Evolutionary conservation across 2,888 invertebrate genomes (phyloP), one percentile per base, ranked within the genome.

Genomic region (Micropterix aruncella): DNA sequence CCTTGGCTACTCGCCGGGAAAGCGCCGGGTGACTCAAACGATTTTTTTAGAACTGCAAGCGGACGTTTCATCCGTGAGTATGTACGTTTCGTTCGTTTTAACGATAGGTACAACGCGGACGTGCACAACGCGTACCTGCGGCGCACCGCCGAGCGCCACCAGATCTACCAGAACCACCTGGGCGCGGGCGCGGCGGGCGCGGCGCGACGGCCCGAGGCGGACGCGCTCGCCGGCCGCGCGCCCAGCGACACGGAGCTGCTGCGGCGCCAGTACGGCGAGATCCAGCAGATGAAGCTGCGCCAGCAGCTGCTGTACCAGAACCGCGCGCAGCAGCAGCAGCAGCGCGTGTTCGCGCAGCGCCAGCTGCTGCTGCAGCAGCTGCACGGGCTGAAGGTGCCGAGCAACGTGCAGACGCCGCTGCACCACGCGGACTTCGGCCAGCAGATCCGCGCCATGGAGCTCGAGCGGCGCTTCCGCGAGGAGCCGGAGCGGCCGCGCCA

Each of bases 231-330:
- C 2, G 53, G 57, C 12, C 56, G 57, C 9, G 7, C 27, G 48
- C 57, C 63, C 18, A 77, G 78, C 56, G 76, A 78, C 51, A 76
- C 77, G 39, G 76, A 77, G 50, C 52, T 77, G 50, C 57, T 77
- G 52, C 65, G 75, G 51, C 66, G 71, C 50, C 77, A 78, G 54
- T 77, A 78, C 50, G 77, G 75, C 52, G 77, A 78, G 58, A 62
- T 78, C 51, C 77, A 78, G 54, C 76, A 78, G 57, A 76, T 77
- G 64, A 77, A 78, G 58, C 57, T 78, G 51, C 76, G 77, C 52
- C 76, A 74, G 37, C 78, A 78, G 56, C 59, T 78, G 55, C 75
- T 74, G 51, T 77, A 77, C 50, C 78, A 78, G 51, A 77, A 71
- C 52, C 77, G 78, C 54, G 77, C 78, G 17, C 68, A 73, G 52